Percentiles rank a stretch among this genome's conserved stretches.
phyloP scores from a whole-genome alignment of 1,140 invertebrate genomes.

The Pristionchus pacificus region DNA sequence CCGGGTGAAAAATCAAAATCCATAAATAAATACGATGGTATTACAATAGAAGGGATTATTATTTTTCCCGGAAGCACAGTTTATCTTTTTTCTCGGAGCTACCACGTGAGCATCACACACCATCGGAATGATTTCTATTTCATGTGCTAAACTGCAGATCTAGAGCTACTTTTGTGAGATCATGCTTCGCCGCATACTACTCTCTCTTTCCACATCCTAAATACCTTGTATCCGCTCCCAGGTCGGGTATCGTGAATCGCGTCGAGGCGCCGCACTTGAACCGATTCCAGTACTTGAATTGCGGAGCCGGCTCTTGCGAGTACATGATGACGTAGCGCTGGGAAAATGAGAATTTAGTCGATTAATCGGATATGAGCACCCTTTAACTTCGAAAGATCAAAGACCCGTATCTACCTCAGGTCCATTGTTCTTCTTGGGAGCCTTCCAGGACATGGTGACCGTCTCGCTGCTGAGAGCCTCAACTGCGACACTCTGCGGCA shows the following conservation, averaged over 20 bases:
- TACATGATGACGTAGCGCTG: conserved; percentile 53
- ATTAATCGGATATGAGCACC: not conserved
- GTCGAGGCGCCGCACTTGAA: conserved; percentile 45
- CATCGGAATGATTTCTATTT: too few species aligned
- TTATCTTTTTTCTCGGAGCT: too few species aligned
- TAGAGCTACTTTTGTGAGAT: too few species aligned
- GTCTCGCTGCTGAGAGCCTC: conserved; percentile 54
- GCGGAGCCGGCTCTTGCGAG: conserved; percentile 54
- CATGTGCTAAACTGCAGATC: too few species aligned
- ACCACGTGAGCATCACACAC: too few species aligned
- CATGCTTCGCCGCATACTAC: too few species aligned
- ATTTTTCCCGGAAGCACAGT: too few species aligned
- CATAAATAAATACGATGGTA: too few species aligned
- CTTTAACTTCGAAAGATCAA: not conserved
- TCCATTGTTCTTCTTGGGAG: conserved; percentile 55
- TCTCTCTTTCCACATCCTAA: too few species aligned
- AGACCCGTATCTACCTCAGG: conserved; percentile 37
- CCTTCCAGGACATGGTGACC: conserved; percentile 51
- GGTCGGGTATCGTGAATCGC: conserved; percentile 49
- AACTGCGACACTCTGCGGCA: conserved; percentile 50
- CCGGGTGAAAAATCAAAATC: too few species aligned
- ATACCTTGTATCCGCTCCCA: conserved; percentile 48
- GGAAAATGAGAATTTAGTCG: conserved; percentile 10
- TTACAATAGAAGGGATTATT: too few species aligned
- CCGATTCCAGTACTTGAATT: conserved; percentile 49